Evolutionary conservation across 2,113 vertebrate species (phyloP), one percentile per base, ranked within the genome.

Genomic region (Orcinus orca): DNA sequence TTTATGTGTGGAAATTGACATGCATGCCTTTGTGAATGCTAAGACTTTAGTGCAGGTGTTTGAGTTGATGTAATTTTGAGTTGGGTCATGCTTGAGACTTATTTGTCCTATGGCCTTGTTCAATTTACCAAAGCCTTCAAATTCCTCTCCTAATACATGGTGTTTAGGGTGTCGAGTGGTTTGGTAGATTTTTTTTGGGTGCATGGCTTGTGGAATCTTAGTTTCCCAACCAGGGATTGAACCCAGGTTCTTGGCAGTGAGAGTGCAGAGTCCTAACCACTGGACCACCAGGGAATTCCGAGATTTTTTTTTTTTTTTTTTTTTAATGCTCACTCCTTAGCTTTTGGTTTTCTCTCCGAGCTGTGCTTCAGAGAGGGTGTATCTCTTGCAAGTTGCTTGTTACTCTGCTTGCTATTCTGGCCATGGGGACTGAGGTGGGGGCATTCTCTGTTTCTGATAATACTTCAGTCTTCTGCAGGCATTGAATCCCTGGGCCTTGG

Each of bases 11-110:
- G 63, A 87, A 86, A 95, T 80, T 8, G 53, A 8, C 58, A 82
- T 94, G 62, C 80, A 82, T 94, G 62, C 80, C 5, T 79, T 85
- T 95, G 41, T 95, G 77, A 70, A 67, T 60, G 44, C 79, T 58
- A 70, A 50, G 33, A 50, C 71, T 85, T 88, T 31, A 63, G 12
- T 82, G 29, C n/a, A 81, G 63, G 29, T 67, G 18, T 88, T 96
- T 68, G 68, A 88, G 12, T 80, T 82, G 38, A 63, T 50, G 31
- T 90, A 47, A 71, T 67, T 93, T 96, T 89, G 90, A 84, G 20
- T 62, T 77, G 14, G 60, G 17, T 81, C 87, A 8, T 8, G 18
- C 70, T 87, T 92, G 89, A 88, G 47, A 36, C 71, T 92, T 70
- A 71, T 86, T 85, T 91, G 3, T 84, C 31, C 21, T 73, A 2